phyloP scores from a whole-genome alignment of 2,113 vertebrate species.

The Zosterops borbonicus region DNA sequence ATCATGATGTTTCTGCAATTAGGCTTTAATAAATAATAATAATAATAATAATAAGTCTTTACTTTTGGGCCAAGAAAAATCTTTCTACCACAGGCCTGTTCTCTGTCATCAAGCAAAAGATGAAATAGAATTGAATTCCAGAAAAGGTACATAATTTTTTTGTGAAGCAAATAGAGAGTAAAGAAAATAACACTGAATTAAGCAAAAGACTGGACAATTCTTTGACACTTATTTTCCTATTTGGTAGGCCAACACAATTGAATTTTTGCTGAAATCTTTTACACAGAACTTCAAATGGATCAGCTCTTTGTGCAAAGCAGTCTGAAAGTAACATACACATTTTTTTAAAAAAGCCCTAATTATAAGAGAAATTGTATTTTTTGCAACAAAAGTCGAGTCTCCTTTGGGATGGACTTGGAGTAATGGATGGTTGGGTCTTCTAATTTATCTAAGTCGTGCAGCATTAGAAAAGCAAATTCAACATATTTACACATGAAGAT shows the following conservation, averaged over 20 bases:
- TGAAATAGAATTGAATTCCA: neutral
- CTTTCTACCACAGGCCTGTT: neutral
- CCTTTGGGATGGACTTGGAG: constrained; percentile 8
- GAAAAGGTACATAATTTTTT: neutral
- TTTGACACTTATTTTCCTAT: neutral
- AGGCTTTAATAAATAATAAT: constrained; percentile 32
- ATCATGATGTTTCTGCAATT: constrained; percentile 15
- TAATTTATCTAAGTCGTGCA: constrained; percentile 49
- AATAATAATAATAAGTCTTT: neutral
- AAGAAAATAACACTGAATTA: neutral
- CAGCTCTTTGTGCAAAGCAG: neutral
- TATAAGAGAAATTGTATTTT: neutral
- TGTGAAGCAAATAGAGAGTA: neutral
- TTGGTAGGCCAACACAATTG: neutral
- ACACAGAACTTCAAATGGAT: neutral
- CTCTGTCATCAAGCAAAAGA: neutral
- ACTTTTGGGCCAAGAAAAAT: constrained; percentile 43
- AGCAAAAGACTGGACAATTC: neutral
- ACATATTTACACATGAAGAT: constrained; percentile 53
- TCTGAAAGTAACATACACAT: neutral
- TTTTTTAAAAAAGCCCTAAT: neutral
- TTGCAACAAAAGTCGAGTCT: neutral
- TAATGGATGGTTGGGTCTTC: constrained; percentile 23
- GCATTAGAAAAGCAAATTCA: constrained; percentile 57
- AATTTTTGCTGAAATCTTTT: neutral